Base-by-base conservation (phyloP, 2,888 invertebrate genomes). In the Acleris literana region DNA sequence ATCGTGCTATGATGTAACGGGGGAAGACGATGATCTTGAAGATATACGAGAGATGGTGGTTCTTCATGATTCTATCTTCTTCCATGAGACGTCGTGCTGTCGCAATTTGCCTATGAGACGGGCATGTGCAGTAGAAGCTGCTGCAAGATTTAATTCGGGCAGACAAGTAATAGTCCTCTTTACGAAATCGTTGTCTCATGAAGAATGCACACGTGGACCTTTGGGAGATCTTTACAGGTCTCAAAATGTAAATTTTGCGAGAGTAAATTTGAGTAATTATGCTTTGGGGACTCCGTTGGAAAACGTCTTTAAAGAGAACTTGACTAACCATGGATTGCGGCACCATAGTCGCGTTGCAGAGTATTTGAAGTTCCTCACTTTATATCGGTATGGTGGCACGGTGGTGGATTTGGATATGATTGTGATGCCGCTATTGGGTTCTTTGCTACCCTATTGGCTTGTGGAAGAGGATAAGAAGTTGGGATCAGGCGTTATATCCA, bases 121-220 rank as follows among this genome's bases (percentile, higher is more conserved):
- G 0, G 71, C 71, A 0, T 73, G 72, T 43, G 64, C 68, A 1
- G 60, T 73, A 20, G 71, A 73, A 59, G 54, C 72, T 0, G 69
- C 68, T 0, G 60, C 68, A 0, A 66, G 60, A 52, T 22, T 64
- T 0, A 60, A 73, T 25, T 69, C 71, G 0, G 5, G 64, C 1
- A 33, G 25, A 43, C 33, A 63, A 18, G 48, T 72, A 1, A 51
- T 59, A 17, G 56, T 72, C 1, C 9, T 70, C 1, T 63, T 63
- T 13, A 13, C 44, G 0, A 57, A 13, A 20, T 63, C 65, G 0
- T 16, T 65, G 2, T 63, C n/a, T 33, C 9, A 25, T 55, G 33
- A 39, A 33, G 64, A 1, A 3, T 33, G 13, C 7, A 1, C 11
- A 9, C 33, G 33, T 3, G 33, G 33, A 33, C 53, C 60, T 54